phyloP scores from a whole-genome alignment of 1,140 invertebrate genomes.

The Venturia canescens region DNA sequence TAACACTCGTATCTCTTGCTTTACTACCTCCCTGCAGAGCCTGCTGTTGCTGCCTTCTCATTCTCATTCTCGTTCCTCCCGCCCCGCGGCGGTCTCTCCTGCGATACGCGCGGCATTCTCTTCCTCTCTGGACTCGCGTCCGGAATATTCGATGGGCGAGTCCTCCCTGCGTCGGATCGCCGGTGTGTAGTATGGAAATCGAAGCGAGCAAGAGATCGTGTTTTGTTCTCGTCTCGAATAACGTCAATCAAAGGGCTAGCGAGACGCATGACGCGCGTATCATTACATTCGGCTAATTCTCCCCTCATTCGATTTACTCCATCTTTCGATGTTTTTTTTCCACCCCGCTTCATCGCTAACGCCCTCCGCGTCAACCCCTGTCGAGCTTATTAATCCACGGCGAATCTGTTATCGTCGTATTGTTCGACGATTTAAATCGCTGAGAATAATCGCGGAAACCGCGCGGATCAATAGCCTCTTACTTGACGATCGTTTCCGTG shows the following conservation, averaged over 20 bases:
- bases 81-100: neutral
- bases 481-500: too few species aligned
- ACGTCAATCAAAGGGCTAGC: conserved; percentile 27
- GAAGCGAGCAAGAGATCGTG: neutral
- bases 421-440: too few species aligned
- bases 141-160: neutral
- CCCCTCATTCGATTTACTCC: neutral
- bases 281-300: neutral
- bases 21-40: conserved; percentile 8
- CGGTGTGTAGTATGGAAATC: too few species aligned
- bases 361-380: too few species aligned
- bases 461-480: too few species aligned
- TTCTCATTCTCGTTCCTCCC: conserved; percentile 42
- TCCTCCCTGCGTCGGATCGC: too few species aligned
- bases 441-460: too few species aligned
- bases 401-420: too few species aligned
- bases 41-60: too few species aligned
- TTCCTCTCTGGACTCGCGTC: neutral
- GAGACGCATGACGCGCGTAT: neutral
- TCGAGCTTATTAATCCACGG: too few species aligned
- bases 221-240: conserved; percentile 24
- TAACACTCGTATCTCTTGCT: conserved; percentile 31
- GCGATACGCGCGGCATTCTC: neutral
- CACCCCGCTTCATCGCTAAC: neutral
- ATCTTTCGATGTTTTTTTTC: neutral